phyloP scores from a whole-genome alignment of 2,797 vertebrate genomes.

The Dallia pectoralis region DNA sequence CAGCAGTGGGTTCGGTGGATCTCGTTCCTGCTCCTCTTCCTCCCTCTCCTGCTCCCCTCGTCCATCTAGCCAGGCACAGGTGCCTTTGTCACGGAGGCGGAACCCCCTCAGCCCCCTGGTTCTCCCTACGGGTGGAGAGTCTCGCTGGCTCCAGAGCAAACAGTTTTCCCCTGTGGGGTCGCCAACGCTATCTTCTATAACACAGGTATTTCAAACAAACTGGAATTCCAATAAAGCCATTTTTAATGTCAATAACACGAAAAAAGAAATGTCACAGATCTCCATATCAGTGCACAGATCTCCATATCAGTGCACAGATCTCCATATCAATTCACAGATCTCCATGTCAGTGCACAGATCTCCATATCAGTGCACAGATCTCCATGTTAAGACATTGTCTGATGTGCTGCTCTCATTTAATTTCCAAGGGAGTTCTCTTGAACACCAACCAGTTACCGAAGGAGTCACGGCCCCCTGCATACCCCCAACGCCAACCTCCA shows the following conservation, averaged over 20 bases:
- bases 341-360: not conserved
- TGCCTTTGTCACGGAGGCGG: slow-evolving; percentile 66
- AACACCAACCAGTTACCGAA: slow-evolving; percentile 72
- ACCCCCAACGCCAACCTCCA: slow-evolving; percentile 65
- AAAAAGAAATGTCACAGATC: too few relatives aligned
- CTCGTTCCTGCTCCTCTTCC: slow-evolving; percentile 55
- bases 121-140: slow-evolving; percentile 72
- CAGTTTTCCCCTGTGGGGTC: slow-evolving; percentile 84
- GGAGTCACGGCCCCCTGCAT: slow-evolving; percentile 74
- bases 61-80: slow-evolving; percentile 34
- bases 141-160: slow-evolving; percentile 77
- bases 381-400: not conserved
- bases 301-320: not conserved
- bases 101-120: slow-evolving; percentile 80
- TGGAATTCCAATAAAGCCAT: not conserved
- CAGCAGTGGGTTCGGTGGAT: slow-evolving; percentile 58
- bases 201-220: slow-evolving; percentile 66
- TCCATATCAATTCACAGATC: not conserved
- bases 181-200: slow-evolving; percentile 81
- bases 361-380: not conserved
- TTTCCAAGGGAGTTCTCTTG: slow-evolving; percentile 72
- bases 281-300: not conserved
- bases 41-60: slow-evolving; percentile 52
- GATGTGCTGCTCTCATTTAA: slow-evolving; percentile 9
- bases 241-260: not conserved